Percentiles rank a stretch among this genome's conserved stretches.
These are phyloP conservation scores for Dicaeum eximium DNA, from an alignment of 2,113 vertebrate species.

Conservation along the genomic window DNA sequence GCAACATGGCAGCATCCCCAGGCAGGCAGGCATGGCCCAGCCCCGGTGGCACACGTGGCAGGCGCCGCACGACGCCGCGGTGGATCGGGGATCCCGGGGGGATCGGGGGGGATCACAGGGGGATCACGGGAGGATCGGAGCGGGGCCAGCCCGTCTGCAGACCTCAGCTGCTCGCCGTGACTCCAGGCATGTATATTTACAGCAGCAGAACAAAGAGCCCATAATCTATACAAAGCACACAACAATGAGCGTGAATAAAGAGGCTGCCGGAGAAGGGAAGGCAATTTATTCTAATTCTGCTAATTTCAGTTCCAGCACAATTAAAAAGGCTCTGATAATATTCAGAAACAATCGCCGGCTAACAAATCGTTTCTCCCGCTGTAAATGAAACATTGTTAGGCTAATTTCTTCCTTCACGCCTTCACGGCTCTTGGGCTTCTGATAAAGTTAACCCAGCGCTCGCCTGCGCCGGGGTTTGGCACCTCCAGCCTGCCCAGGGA, in stretches of 20 bases:
- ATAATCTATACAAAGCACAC: constrained; percentile 90
- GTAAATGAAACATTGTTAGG: constrained; percentile 89
- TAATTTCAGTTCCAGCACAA: constrained; percentile 99
- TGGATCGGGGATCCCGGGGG: not conserved
- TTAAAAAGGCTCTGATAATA: constrained; percentile 92
- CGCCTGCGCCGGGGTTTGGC: not conserved
- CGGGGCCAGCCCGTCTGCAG: constrained; percentile 2
- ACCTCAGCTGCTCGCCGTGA: constrained; percentile 77
- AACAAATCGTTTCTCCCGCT: constrained; percentile 89
- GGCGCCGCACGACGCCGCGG: accelerated
- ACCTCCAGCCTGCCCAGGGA: not conserved
- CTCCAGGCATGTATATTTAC: constrained; percentile 89
- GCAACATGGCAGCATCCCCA: not conserved
- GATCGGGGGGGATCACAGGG: not conserved
- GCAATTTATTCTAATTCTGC: constrained; percentile 93
- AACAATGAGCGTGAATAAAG: constrained; percentile 91
- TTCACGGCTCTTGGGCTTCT: constrained; percentile 28
- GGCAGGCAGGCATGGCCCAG: accelerated
- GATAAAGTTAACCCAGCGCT: constrained; percentile 89
- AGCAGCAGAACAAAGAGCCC: constrained; percentile 87
- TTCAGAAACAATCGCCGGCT: constrained; percentile 84
- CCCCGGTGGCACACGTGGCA: not conserved
- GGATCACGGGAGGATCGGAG: not conserved
- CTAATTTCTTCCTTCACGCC: constrained; percentile 81
- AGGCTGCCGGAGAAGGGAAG: constrained; percentile 83